Conservation (phyloP, 2,113 vertebrate species). For the Atractosteus spatula region DNA sequence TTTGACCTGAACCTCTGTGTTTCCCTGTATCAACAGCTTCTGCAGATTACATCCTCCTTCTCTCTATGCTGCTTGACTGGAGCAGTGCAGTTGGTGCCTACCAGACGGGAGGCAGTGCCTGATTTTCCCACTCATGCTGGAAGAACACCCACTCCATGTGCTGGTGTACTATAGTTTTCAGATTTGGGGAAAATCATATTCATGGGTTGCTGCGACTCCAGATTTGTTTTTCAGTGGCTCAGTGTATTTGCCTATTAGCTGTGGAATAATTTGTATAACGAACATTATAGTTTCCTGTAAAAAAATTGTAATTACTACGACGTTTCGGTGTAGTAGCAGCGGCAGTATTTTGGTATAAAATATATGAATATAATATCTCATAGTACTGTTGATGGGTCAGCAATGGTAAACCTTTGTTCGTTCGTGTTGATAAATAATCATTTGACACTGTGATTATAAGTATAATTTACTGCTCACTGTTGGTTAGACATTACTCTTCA, state of each 20-base stretch:
- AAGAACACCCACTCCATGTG: neutral
- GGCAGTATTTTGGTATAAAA: no score
- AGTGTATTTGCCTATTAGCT: conserved; percentile 36
- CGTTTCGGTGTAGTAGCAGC: no score
- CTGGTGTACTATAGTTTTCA: neutral
- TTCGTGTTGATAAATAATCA: no score
- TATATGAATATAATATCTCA: no score
- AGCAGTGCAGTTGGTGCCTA: neutral
- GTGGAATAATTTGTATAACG: no score
- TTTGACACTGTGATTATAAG: no score
- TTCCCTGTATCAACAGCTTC: conserved; percentile 70
- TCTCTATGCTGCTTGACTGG: conserved; percentile 35
- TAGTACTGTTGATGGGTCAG: no score
- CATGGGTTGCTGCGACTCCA: neutral
- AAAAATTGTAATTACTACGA: no score
- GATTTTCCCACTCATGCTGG: conserved; percentile 42
- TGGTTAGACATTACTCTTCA: no score
- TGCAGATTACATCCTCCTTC: conserved; percentile 65
- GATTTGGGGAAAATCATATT: neutral
- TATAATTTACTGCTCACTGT: no score
- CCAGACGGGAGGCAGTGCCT: conserved; percentile 22
- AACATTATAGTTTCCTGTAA: no score
- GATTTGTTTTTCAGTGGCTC: conserved; percentile 30
- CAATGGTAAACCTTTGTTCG: no score
- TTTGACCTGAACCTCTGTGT: conserved; percentile 68